phyloP scores from a whole-genome alignment of 2,888 invertebrate genomes.

The Calliopum simillimum region DNA sequence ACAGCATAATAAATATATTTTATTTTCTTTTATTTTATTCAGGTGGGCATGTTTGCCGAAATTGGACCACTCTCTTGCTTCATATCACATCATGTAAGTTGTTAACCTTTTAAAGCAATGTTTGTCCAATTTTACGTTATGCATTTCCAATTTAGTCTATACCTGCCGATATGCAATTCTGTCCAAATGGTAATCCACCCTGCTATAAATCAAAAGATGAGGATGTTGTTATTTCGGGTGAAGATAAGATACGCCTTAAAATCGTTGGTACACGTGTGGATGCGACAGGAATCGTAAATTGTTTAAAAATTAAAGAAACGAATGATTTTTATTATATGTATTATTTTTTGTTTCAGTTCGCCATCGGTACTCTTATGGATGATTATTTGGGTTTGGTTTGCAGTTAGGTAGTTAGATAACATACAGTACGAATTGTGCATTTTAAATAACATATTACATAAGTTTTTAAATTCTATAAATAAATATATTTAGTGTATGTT shows the following conservation, averaged over 20 bases:
- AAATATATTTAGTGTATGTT: conserved; percentile 25
- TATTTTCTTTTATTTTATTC: not conserved
- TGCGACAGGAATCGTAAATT: conserved; percentile 96
- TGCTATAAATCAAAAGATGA: conserved; percentile 99
- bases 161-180: conserved; percentile 99
- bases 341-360: conserved; percentile 80
- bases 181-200: conserved; percentile 96
- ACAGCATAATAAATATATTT: too few relatives aligned
- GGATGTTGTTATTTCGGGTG: conserved; percentile 96
- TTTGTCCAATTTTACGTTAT: conserved; percentile 24
- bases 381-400: conserved; percentile 89
- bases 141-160: conserved; percentile 80
- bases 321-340: conserved; percentile 12
- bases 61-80: conserved; percentile 99
- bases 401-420: conserved; percentile 53
- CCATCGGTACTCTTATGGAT: conserved; percentile 99
- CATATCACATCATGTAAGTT: conserved; percentile 92
- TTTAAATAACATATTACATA: not conserved
- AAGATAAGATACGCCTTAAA: conserved; percentile 97
- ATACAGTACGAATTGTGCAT: not conserved
- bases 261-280: conserved; percentile 99
- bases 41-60: conserved; percentile 99
- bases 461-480: conserved; percentile 33
- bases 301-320: not conserved
- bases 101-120: not conserved